phyloP scores from a whole-genome alignment of 2,797 vertebrate genomes.

The Myripristis murdjan region DNA sequence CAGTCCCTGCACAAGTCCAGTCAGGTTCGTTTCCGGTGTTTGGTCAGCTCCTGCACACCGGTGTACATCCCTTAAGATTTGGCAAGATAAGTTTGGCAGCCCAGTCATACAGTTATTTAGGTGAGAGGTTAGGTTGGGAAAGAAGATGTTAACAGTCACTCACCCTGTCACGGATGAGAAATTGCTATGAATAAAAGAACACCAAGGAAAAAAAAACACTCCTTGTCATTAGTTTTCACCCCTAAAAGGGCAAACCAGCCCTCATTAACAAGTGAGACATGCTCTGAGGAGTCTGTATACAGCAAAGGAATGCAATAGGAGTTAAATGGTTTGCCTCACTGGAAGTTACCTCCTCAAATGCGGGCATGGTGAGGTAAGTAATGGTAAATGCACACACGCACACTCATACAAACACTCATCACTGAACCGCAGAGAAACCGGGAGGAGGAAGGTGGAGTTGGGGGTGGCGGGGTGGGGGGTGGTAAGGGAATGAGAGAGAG shows the following conservation, averaged over 20 bases:
- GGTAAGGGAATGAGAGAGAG: constrained; percentile 26
- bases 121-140: constrained; percentile 26
- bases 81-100: not conserved
- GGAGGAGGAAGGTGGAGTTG: constrained; percentile 66
- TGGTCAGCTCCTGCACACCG: constrained; percentile 26
- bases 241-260: constrained; percentile 57
- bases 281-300: constrained; percentile 31
- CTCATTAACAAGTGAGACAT: constrained; percentile 56
- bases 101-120: constrained; percentile 47
- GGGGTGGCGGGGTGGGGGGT: too few species aligned
- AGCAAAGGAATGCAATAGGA: constrained; percentile 13
- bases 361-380: constrained; percentile 13
- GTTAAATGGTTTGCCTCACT: constrained; percentile 14
- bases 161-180: constrained; percentile 15
- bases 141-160: not conserved
- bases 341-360: constrained; percentile 6
- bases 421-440: constrained; percentile 35
- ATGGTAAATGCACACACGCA: constrained; percentile 35
- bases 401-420: constrained; percentile 21
- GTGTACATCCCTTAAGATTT: not conserved
- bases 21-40: constrained; percentile 18
- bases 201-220: not conserved
- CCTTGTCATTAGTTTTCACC: not conserved
- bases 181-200: constrained; percentile 19
- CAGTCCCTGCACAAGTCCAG: constrained; percentile 2